Percentiles rank a stretch among this genome's conserved stretches.
These are phyloP conservation scores for Mesaphorura yosii DNA, from an alignment of 1,140 invertebrate species.

Conservation along the genomic window DNA sequence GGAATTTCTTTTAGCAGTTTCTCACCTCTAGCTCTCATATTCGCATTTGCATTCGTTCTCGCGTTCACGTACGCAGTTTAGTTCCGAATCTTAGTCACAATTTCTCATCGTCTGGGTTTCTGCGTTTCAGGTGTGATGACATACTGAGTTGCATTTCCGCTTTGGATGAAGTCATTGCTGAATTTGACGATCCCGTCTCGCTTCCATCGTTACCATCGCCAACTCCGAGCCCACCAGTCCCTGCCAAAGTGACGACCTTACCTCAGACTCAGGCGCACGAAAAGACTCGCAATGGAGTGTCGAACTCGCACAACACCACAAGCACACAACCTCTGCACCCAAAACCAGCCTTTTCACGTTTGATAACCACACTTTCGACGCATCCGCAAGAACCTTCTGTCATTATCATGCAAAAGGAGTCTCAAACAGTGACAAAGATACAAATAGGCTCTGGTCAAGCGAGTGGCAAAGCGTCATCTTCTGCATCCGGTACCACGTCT, in stretches of 20 bases:
- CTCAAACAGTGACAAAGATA: no score
- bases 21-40: no score
- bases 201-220: constrained; percentile 1
- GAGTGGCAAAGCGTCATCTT: no score
- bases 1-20: no score
- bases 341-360: no score
- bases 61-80: background rate
- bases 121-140: constrained; percentile 29
- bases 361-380: no score
- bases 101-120: no score
- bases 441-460: no score
- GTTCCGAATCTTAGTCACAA: no score
- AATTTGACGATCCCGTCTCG: constrained; percentile 27
- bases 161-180: constrained; percentile 30
- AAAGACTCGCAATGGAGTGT: background rate
- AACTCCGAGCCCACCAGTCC: background rate
- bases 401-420: no score
- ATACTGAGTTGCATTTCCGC: constrained; percentile 29
- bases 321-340: no score
- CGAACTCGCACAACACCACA: background rate
- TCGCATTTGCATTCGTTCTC: background rate
- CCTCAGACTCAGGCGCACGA: background rate
- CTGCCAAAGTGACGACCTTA: background rate
- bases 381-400: no score
- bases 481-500: background rate